Percentiles rank a stretch among this genome's conserved stretches.
Conservation (phyloP, 2,888 invertebrate species). For the Agrochola macilenta region DNA sequence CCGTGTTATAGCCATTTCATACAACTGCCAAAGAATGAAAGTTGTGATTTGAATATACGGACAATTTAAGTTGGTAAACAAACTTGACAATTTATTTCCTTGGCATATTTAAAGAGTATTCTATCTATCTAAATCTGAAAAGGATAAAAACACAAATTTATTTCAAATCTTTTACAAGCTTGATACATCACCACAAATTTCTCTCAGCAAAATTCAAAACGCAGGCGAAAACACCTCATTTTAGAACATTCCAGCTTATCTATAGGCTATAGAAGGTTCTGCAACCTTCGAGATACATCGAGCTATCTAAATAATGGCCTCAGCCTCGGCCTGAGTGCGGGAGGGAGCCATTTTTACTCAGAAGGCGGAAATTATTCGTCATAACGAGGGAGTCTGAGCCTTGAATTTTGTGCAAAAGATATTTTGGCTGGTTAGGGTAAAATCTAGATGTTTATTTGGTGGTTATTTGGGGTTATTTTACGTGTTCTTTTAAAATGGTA, state of each 20-base stretch:
- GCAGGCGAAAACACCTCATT: slow-evolving; percentile 34
- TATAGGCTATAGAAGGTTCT: slow-evolving; percentile 40
- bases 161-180: slow-evolving; percentile 19
- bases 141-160: no score
- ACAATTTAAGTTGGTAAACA: no score
- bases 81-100: no score
- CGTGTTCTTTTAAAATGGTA: not conserved
- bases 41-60: no score
- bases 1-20: no score
- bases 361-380: slow-evolving; percentile 62
- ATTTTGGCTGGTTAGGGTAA: slow-evolving; percentile 21
- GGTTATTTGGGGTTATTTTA: not conserved
- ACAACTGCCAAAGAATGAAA: no score
- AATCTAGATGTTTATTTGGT: slow-evolving; percentile 13
- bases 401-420: slow-evolving; percentile 40
- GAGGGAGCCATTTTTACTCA: slow-evolving; percentile 58
- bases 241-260: slow-evolving; percentile 56
- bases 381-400: slow-evolving; percentile 35
- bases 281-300: slow-evolving; percentile 49
- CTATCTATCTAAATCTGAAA: no score
- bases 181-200: slow-evolving; percentile 10
- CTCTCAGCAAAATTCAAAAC: slow-evolving; percentile 31
- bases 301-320: slow-evolving; percentile 58
- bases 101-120: no score
- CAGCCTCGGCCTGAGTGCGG: slow-evolving; percentile 15